Evolutionary conservation across 1,140 invertebrate genomes (phyloP).

Genomic region (Cotesia chilonis): DNA sequence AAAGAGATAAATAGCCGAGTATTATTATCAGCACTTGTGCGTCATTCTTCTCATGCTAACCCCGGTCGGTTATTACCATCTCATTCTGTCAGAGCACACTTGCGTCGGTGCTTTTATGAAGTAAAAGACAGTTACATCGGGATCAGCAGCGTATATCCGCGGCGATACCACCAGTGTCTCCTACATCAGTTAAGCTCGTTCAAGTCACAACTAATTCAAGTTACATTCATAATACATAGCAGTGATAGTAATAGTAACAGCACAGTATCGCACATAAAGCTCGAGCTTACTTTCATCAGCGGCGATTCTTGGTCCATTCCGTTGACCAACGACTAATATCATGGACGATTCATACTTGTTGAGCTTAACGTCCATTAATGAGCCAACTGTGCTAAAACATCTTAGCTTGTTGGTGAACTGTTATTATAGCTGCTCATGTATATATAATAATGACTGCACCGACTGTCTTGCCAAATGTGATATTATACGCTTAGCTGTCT

Average conservation of each 20-base stretch:
- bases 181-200: not conserved
- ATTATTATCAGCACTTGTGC: conserved; percentile 36
- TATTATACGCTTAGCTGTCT: not conserved
- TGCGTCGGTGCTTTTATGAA: conserved; percentile 19
- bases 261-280: too few species aligned
- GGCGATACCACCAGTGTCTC: too few species aligned
- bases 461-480: conserved; percentile 49
- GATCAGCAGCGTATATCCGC: not conserved
- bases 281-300: conserved; percentile 13
- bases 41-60: conserved; percentile 38
- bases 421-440: conserved; percentile 60
- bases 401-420: conserved; percentile 44
- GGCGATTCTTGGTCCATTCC: conserved; percentile 33
- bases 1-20: conserved; percentile 37
- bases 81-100: conserved; percentile 8
- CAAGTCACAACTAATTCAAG: conserved; percentile 37
- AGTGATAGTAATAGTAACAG: not conserved
- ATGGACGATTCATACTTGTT: conserved; percentile 60
- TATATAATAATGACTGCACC: conserved; percentile 48
- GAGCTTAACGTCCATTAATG: conserved; percentile 59
- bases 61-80: conserved; percentile 38
- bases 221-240: conserved; percentile 53
- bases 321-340: conserved; percentile 50
- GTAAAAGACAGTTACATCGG: conserved; percentile 10
- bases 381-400: conserved; percentile 46